A percentile compares a stretch with the other conserved stretches of the same genome.
Evolutionary conservation across 2,113 vertebrate species (phyloP).

Genomic region (Pachyramphus minor): DNA sequence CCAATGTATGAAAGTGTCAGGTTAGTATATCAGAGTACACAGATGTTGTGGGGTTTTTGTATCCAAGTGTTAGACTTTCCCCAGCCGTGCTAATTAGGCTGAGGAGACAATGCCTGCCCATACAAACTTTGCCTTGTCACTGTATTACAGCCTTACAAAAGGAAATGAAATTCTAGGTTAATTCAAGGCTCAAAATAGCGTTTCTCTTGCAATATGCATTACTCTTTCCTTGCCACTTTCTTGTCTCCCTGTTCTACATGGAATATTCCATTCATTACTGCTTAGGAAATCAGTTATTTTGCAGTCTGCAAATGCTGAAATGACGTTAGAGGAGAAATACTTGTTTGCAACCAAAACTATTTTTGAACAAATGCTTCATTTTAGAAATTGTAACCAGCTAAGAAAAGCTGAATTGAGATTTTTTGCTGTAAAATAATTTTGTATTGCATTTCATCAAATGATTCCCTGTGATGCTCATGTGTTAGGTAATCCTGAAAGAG

Average conservation of each 20-base stretch:
- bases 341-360: slow-evolving; percentile 57
- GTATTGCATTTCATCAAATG: slow-evolving; percentile 74
- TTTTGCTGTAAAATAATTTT: slow-evolving; percentile 60
- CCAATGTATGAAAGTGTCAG: background rate
- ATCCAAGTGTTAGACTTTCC: background rate
- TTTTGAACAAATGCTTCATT: slow-evolving; percentile 50
- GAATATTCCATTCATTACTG: slow-evolving; percentile 81
- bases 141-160: slow-evolving; percentile 22
- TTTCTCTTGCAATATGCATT: slow-evolving; percentile 61
- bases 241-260: slow-evolving; percentile 71
- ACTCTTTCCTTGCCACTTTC: slow-evolving; percentile 49
- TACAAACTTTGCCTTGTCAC: slow-evolving; percentile 24
- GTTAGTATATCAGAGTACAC: background rate
- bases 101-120: background rate
- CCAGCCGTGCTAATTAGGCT: background rate
- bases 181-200: slow-evolving; percentile 48
- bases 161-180: slow-evolving; percentile 62
- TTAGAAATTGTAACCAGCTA: slow-evolving; percentile 38
- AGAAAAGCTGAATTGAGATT: slow-evolving; percentile 58
- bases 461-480: slow-evolving; percentile 67
- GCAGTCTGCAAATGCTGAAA: slow-evolving; percentile 74
- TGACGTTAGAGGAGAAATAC: slow-evolving; percentile 67
- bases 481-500: slow-evolving; percentile 70
- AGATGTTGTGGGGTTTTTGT: background rate
- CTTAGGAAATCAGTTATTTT: slow-evolving; percentile 75